Base-by-base conservation (phyloP, 1,140 invertebrate species). In the Ceratina japonica region DNA sequence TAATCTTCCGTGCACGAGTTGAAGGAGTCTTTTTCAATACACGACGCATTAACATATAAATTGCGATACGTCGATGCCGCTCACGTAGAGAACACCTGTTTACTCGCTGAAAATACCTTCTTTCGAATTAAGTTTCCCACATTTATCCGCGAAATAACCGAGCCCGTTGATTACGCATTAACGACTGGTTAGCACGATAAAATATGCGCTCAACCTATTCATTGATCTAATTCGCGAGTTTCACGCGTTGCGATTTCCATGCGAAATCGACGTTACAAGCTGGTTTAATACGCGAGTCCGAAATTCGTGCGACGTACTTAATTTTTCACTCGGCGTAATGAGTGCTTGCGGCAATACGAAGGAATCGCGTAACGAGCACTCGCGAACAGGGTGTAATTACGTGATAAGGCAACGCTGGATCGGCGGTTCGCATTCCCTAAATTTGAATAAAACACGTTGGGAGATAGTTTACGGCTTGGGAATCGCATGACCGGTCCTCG, bases 391-490 rank as follows among this genome's bases (percentile, higher is more conserved):
- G 18, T 1, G 20, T 44, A 62, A 37, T 15, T n/a, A n/a, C 37
- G 31, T 63, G 72, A 74, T 85, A 68, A 84, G 52, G 52, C 59
- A 65, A 5, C 49, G 73, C 62, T n/a, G n/a, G n/a, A n/a, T n/a
- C n/a, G n/a, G n/a, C 24, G 68, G 75, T 63, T 54, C 16, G 69
- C 37, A 51, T 54, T 68, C 27, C 56, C 51, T 58, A 79, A 85
- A 85, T 85, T 85, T 84, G 82, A 81, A 85, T 85, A 84, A 85
- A 81, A 59, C 63, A 52, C 20, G 31, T 37, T 16, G 51, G 59
- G 65, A 59, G 56, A 70, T 62, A 63, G 18, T 71, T 75, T 66
- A 27, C n/a, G 54, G 15, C 24, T 37, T 64, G 20, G 13, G 44
- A 44, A 49, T 83, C 76, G 82, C 81, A 79, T 68, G 82, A 84